Base-by-base conservation (phyloP, 2,113 vertebrate species). In the Silurus glanis region DNA sequence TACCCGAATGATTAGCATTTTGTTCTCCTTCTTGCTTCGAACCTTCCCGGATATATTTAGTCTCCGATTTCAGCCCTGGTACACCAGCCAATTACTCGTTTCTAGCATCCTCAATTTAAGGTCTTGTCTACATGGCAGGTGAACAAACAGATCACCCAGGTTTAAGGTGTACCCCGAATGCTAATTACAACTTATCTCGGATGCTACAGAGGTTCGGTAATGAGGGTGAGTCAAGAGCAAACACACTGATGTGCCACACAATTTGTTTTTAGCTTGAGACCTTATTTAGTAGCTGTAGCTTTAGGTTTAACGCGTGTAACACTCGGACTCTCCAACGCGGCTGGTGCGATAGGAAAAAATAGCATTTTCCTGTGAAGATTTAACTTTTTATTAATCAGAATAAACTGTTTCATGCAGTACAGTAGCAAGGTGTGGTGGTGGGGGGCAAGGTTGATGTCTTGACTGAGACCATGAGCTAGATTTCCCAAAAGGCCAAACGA, bases 61-160 rank as follows among this genome's bases (percentile, higher is more conserved):
- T 19, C 16, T 45, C 55, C 6, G 28, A 80, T 80, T 80, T 10
- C 78, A 59, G 28, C 9, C 55, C 55, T 45, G 78, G 45, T 80
- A 13, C 56, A 61, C 47, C 56, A 80, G 56, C 56, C 56, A 80
- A 59, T 61, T 45, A 61, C 78, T 61, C 28, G 17, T 61, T 61
- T 23, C 56, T 80, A 61, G 61, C 21, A 9, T 80, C 19, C 56
- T 45, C 19, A 10, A 80, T 80, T 61, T 80, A 61, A 80, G 13
- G 56, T 59, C 78, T 61, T 80, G 78, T 80, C 78, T 80, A 80
- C 78, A 80, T 61, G 78, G 28, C 56, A 80, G 78, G 61, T 13
- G 56, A 80, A 80, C 78, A 80, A 80, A 59, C 28, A 80, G 56
- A 80, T 61, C 78, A 47, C 56, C 12, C 28, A 61, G 23, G 78